Conservation (phyloP, 2,113 vertebrate species). For the Salvator merianae region DNA sequence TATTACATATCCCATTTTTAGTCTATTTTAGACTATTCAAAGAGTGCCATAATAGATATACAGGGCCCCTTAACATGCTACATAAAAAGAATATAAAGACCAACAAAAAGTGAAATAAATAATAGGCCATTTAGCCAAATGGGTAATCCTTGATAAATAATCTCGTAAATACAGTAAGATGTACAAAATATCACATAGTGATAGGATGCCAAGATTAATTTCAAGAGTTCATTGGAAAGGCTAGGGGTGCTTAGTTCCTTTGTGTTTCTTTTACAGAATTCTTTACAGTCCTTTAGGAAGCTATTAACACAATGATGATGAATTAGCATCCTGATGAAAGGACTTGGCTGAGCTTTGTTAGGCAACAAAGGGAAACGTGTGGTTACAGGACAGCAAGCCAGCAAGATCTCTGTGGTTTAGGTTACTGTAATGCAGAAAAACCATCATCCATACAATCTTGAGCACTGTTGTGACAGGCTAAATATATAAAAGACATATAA, state of each 20-base stretch:
- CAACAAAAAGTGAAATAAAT: slow-evolving; percentile 91
- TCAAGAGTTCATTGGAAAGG: slow-evolving; percentile 79
- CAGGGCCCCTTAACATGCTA: slow-evolving; percentile 80
- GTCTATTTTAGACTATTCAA: slow-evolving; percentile 79
- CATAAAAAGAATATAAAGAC: slow-evolving; percentile 86
- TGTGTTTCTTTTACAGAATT: slow-evolving; percentile 77
- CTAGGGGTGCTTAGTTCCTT: slow-evolving; percentile 68
- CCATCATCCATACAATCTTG: slow-evolving; percentile 81
- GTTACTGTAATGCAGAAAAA: slow-evolving; percentile 80
- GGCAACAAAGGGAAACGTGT: slow-evolving; percentile 79
- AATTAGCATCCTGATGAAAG: slow-evolving; percentile 80
- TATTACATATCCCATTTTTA: slow-evolving; percentile 76
- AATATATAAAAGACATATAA: slow-evolving; percentile 97
- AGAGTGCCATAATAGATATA: slow-evolving; percentile 81
- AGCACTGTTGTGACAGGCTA: slow-evolving; percentile 87
- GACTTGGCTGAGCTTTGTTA: slow-evolving; percentile 81
- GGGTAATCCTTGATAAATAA: slow-evolving; percentile 90
- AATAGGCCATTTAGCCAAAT: slow-evolving; percentile 87
- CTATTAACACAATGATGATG: slow-evolving; percentile 76
- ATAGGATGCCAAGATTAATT: slow-evolving; percentile 90
- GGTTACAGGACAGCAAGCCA: slow-evolving; percentile 76
- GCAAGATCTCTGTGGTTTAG: slow-evolving; percentile 79
- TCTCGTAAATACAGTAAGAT: slow-evolving; percentile 93
- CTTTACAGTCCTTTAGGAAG: slow-evolving; percentile 81
- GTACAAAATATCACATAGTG: slow-evolving; percentile 97